Evolutionary conservation across 2,113 vertebrate species (phyloP).

Genomic region (Poeciliopsis occidentalis): DNA sequence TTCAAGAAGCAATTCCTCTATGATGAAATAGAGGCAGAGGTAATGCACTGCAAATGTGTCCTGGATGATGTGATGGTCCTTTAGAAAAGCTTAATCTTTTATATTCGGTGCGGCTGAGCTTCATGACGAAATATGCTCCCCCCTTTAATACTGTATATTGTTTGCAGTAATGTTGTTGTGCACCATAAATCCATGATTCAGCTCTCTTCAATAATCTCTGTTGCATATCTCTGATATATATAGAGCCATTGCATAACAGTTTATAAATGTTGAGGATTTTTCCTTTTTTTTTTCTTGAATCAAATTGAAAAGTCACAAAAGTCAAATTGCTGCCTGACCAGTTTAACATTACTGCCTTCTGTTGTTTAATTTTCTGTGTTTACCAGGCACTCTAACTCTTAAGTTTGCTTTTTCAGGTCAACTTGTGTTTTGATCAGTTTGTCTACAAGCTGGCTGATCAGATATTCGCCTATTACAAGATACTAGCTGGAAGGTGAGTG

Average conservation of each 20-base stretch:
- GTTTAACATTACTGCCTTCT: neutral
- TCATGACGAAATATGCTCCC: neutral
- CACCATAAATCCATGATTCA: neutral
- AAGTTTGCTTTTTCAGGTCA: conserved; percentile 82
- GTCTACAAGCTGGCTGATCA: conserved; percentile 99
- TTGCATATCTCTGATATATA: neutral
- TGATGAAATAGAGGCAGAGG: conserved; percentile 98
- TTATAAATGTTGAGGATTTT: neutral
- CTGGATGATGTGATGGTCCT: neutral
- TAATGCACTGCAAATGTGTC: conserved; percentile 44
- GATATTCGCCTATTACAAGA: conserved; percentile 99
- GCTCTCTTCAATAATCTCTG: neutral
- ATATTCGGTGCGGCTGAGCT: neutral
- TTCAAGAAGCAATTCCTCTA: conserved; percentile 99
- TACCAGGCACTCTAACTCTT: neutral
- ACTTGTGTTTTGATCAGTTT: conserved; percentile 99
- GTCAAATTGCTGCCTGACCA: too few relatives aligned
- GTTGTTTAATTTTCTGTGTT: neutral
- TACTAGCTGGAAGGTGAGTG: conserved; percentile 97
- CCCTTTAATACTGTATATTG: neutral
- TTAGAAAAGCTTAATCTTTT: neutral
- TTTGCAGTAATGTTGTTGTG: neutral
- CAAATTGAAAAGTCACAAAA: neutral
- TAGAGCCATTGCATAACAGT: neutral
- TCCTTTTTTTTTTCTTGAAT: neutral